Percentiles rank a stretch among this genome's conserved stretches.
Evolutionary conservation across 2,113 vertebrate species (phyloP).

Genomic region (Uropsilus gracilis): DNA sequence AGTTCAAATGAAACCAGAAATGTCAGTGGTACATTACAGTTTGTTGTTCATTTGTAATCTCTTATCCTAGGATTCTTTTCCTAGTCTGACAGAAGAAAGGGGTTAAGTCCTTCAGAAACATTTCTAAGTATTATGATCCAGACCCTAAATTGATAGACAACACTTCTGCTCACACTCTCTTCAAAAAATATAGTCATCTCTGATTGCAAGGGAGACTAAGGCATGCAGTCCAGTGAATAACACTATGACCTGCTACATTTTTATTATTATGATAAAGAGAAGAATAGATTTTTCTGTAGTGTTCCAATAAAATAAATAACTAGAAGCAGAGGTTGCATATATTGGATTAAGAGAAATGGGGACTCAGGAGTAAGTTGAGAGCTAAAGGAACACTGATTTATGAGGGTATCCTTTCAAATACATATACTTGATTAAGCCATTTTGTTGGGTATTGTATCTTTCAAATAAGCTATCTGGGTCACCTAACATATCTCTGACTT

Average conservation of each 20-base stretch:
- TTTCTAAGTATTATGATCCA: not conserved
- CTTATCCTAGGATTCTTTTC: not conserved
- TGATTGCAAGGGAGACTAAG: not conserved
- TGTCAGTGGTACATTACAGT: not conserved
- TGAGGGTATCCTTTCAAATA: not conserved
- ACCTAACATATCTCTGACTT: not conserved
- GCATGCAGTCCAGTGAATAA: not conserved
- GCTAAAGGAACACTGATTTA: not conserved
- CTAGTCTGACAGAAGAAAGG: not conserved
- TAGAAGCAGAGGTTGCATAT: not conserved
- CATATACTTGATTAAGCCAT: not conserved
- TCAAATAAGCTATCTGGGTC: too few species aligned
- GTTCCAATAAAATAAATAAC: not conserved
- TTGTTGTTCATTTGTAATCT: not conserved
- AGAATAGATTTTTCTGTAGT: not conserved
- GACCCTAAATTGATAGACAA: not conserved
- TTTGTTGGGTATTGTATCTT: too few species aligned
- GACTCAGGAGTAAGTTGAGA: not conserved
- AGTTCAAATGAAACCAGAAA: not conserved
- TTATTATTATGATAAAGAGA: not conserved
- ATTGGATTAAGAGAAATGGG: not conserved
- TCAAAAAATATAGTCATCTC: not conserved
- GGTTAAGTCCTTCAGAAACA: not conserved
- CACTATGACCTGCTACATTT: not conserved
- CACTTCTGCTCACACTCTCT: not conserved